Evolutionary conservation across 92 coral and sea anemone species (phyloP), one percentile per base, ranked within the genome.

Genomic region (Epizoanthus illoricatus): DNA sequence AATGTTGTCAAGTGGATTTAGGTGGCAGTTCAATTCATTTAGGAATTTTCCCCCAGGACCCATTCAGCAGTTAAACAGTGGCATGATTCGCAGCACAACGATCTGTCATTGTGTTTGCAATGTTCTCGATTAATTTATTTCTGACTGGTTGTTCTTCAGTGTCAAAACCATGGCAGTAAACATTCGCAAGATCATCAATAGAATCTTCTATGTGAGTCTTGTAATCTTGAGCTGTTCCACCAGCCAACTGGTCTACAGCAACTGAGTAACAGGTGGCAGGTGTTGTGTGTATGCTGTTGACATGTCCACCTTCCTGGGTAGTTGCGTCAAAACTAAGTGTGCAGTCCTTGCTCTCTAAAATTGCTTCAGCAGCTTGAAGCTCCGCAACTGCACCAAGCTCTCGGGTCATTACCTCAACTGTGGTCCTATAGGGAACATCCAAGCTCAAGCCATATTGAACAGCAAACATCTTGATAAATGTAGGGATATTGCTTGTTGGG

Each of bases 11-110:
- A 73, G 59, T 3, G 79, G 65, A 39, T 73, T 64, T 4, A 73
- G 79, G 56, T 73, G 79, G 47, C 79, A 73, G 65, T 73, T 73
- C 18, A 73, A 10, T 73, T 73, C 65, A 73, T 73, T 73, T 12
- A 73, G 47, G 3, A 0, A 28, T 73, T 47, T 69, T 2, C 13
- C 33, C 33, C 74, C 17, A 73, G 9, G 79, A 39, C 4, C 5
- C 58, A 15, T 73, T 41, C 20, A 73, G 21, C 11, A 73, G 20
- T 21, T 73, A 1, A 39, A 39, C 20, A 7, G 79, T 73, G 15
- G 79, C 54, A 73, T 73, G 79, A 40, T 73, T 73, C 33, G 33
- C 33, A 28, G 33, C 33, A 28, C 33, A 28, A 0, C 33, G 33
- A 28, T 28, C 33, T 28, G 79, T 73, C 55, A 73, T 7, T 5